Conservation (phyloP, 2,888 invertebrate species). For the Agrilus biguttatus region DNA sequence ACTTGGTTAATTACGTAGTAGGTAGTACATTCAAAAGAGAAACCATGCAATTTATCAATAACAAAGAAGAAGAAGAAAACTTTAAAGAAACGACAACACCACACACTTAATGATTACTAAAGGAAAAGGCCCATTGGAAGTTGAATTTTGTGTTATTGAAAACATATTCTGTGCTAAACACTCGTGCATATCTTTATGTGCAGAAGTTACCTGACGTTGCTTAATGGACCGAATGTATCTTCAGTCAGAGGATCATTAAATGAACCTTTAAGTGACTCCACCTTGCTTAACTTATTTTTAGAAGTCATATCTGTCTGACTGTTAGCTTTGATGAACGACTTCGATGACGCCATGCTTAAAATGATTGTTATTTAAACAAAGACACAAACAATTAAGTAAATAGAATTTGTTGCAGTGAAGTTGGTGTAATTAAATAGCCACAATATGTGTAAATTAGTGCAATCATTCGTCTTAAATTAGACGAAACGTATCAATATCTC, state of each 20-base stretch:
- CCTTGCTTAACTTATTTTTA: slow-evolving; percentile 45
- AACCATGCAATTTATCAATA: too few relatives aligned
- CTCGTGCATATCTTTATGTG: not conserved
- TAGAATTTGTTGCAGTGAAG: too few relatives aligned
- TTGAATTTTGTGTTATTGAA: not conserved
- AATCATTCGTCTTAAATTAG: too few relatives aligned
- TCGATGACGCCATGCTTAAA: slow-evolving; percentile 57
- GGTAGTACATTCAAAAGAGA: too few relatives aligned
- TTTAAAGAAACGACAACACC: not conserved
- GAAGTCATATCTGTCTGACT: slow-evolving; percentile 62
- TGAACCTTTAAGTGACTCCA: slow-evolving; percentile 57
- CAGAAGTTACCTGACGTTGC: slow-evolving; percentile 63
- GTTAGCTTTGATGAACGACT: slow-evolving; percentile 82
- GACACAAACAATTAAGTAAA: too few relatives aligned
- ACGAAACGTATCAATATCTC: too few relatives aligned
- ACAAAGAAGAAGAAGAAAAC: too few relatives aligned
- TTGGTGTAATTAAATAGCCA: too few relatives aligned
- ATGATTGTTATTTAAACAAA: too few relatives aligned
- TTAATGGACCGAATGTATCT: slow-evolving; percentile 80
- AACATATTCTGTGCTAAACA: not conserved
- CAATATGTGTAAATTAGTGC: too few relatives aligned
- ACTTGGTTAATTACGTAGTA: too few relatives aligned
- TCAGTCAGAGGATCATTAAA: slow-evolving; percentile 69
- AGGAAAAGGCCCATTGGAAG: not conserved
- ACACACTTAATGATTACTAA: not conserved